Evolutionary conservation across 2,888 invertebrate species (phyloP).

Genomic region (Calameuta pallipes): DNA sequence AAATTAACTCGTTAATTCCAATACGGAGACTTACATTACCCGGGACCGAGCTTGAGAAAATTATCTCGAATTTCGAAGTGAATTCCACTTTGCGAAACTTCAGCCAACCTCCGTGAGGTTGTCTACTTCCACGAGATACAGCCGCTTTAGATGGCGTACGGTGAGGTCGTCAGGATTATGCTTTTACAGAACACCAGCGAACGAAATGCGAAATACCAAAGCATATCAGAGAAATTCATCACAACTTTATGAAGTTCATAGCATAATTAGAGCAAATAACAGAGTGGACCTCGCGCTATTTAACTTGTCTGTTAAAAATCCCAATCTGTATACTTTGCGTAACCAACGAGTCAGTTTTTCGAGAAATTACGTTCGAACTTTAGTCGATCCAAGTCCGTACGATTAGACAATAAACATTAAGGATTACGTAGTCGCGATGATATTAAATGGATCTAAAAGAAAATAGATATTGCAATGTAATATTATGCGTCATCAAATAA

Average conservation of each 20-base stretch:
- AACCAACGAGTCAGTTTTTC: not conserved
- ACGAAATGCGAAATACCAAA: not conserved
- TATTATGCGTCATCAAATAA: not conserved
- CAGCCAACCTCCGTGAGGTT: constrained; percentile 57
- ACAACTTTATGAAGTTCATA: not conserved
- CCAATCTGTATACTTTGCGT: not conserved
- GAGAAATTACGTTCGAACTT: not conserved
- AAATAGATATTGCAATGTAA: not conserved
- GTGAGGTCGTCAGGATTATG: not conserved
- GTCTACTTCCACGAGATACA: constrained; percentile 32
- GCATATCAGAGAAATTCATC: not conserved
- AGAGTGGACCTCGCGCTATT: not conserved
- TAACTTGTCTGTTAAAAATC: not conserved
- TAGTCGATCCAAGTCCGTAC: not conserved
- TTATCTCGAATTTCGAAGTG: constrained; percentile 40
- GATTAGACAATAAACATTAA: not conserved
- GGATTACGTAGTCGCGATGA: not conserved
- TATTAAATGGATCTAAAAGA: not conserved
- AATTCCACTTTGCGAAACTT: constrained; percentile 50
- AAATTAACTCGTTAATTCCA: constrained; percentile 26
- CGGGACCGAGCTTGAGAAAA: constrained; percentile 24
- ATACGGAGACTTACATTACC: constrained; percentile 37
- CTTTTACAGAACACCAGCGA: not conserved
- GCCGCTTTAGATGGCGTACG: not conserved
- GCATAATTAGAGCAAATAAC: not conserved